Base-by-base conservation (phyloP, 2,113 vertebrate genomes). In the Nerophis lumbriciformis region DNA sequence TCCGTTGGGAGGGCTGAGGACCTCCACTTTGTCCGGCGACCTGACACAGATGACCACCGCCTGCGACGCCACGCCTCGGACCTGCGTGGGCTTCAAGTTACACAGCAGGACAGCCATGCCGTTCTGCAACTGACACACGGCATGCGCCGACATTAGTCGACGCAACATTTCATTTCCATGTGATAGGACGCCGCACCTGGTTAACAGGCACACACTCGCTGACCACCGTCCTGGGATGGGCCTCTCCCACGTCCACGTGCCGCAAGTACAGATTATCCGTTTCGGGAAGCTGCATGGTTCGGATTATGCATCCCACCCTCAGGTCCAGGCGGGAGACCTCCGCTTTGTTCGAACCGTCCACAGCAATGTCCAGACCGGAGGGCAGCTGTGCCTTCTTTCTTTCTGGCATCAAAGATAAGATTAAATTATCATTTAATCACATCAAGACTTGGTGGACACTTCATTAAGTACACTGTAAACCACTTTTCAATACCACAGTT, bases 31-130 rank as follows among this genome's bases (percentile, higher is more conserved):
- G 61, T 95, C 94, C 28, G 90, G 92, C 9, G 93, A 94, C 72
- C 93, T 94, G 61, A 96, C 94, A 80, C 96, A 99, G 93, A 98
- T 93, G 66, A 98, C 75, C 94, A 93, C 92, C 35, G 94, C 97
- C 70, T 97, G 94, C 38, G 96, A 98, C 6, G 94, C 38, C 2
- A 96, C 88, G 9, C 94, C 96, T 71, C 96, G 90, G 91, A 94
- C 93, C 84, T 94, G 95, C 4, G 90, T 92, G 66, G 95, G 92
- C 85, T 94, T 96, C 79, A 97, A 84, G 77, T 99, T 99, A 76
- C 96, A 98, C 57, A 99, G 88, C 15, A 99, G 88, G 76, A 99
- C 35, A 0, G 88, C 94, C 94, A 98, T 92, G 19, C 93, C 91
- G 83, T 96, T 96, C 83, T 98, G 94, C 93, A 99, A 94, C 95